Conservation (phyloP, 2,888 invertebrate species). For the Drosophila stalkeri region DNA sequence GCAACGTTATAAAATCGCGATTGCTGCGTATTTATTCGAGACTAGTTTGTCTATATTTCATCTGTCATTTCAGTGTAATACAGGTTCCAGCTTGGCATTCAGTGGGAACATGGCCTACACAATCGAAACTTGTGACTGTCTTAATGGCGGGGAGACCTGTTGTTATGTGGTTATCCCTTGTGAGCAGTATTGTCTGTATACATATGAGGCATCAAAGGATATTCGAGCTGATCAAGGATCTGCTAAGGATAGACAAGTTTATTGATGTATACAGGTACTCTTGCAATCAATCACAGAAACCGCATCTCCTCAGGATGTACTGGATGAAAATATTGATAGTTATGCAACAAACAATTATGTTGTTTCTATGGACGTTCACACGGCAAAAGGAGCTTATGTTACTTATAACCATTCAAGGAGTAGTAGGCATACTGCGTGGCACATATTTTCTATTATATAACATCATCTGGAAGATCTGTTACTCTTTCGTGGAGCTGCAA, state of each 20-base stretch:
- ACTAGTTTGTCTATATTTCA: background rate
- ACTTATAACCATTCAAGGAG: background rate
- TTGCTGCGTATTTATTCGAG: conserved; percentile 1
- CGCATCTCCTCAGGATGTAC: background rate
- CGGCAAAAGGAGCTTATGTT: fast-evolving
- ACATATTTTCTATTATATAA: background rate
- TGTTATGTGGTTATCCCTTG: fast-evolving
- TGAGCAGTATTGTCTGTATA: conserved; percentile 10
- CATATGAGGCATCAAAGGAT: conserved; percentile 28
- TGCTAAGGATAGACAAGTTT: conserved; percentile 12
- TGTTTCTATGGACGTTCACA: background rate
- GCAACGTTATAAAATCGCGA: conserved; percentile 13
- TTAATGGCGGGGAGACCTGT: background rate
- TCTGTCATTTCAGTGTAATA: background rate
- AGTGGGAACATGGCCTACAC: fast-evolving
- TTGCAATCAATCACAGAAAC: background rate
- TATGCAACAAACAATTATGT: background rate
- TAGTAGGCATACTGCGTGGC: background rate
- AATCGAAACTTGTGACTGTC: background rate
- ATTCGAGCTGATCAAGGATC: background rate
- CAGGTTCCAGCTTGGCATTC: background rate
- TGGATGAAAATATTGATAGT: background rate
- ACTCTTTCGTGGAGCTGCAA: background rate
- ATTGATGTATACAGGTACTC: background rate
- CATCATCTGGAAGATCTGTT: conserved; percentile 12